Conservation (phyloP, 1,140 invertebrate genomes). For the Musca domestica region DNA sequence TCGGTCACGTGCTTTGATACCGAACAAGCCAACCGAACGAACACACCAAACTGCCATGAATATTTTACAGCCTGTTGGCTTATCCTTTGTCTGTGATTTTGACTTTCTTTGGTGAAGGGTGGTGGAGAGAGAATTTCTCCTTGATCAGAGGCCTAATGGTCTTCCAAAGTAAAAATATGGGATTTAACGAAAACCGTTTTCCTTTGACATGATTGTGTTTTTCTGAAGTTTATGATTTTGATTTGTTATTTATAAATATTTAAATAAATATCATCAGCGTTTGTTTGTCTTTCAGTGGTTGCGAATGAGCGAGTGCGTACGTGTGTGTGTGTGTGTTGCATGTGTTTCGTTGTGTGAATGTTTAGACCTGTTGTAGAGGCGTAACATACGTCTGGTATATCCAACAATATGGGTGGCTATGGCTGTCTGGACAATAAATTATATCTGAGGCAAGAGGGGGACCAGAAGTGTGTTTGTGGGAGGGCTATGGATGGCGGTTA, state of each 20-base stretch:
- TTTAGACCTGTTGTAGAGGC: conserved; percentile 17
- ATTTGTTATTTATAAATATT: too few relatives aligned
- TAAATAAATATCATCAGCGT: too few relatives aligned
- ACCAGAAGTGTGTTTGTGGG: not conserved
- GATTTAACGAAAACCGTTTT: too few relatives aligned
- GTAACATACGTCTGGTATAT: conserved; percentile 5
- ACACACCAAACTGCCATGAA: conserved; percentile 1
- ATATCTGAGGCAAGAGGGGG: conserved; percentile 5
- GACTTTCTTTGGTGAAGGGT: not conserved
- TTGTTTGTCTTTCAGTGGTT: not conserved
- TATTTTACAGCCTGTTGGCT: not conserved
- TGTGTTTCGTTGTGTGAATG: conserved; percentile 6
- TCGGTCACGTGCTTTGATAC: conserved; percentile 24
- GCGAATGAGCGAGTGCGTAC: too few relatives aligned
- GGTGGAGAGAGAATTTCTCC: too few relatives aligned
- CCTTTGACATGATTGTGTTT: too few relatives aligned
- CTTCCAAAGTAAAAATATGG: too few relatives aligned
- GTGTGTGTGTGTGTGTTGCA: not conserved
- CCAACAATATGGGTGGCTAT: too few relatives aligned
- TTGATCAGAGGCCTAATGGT: too few relatives aligned
- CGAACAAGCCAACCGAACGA: not conserved
- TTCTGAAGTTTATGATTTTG: too few relatives aligned
- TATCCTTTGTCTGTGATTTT: not conserved
- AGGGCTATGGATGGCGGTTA: conserved; percentile 3
- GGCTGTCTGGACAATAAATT: not conserved